phyloP scores from a whole-genome alignment of 2,113 vertebrate species.

The Condylura cristata region DNA sequence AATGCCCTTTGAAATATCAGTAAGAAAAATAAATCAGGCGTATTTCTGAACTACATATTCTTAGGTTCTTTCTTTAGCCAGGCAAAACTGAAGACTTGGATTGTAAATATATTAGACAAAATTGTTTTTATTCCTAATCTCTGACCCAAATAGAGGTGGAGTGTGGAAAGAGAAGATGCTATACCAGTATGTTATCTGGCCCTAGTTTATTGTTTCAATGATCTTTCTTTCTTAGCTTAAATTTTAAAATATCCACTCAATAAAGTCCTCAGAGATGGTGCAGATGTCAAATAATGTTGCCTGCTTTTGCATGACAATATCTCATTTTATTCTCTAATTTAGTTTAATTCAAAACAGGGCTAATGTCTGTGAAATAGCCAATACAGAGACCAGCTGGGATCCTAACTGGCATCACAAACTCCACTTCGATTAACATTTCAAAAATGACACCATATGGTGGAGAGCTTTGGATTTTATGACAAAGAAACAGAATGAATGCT shows the following conservation, averaged over 20 bases:
- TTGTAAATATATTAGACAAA: neutral
- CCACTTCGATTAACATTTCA: conserved; percentile 73
- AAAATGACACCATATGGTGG: conserved; percentile 77
- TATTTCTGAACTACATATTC: neutral
- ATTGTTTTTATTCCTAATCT: neutral
- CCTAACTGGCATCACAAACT: conserved; percentile 58
- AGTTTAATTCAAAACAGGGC: conserved; percentile 77
- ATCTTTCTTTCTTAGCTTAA: conserved; percentile 55
- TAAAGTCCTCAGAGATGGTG: conserved; percentile 60
- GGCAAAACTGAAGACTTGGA: neutral
- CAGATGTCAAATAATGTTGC: conserved; percentile 78
- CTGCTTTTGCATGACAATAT: conserved; percentile 81
- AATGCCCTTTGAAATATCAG: neutral
- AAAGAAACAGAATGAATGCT: conserved; percentile 46
- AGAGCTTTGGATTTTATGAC: conserved; percentile 66
- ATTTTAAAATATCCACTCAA: conserved; percentile 60
- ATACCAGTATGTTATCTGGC: neutral
- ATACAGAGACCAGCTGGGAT: conserved; percentile 76
- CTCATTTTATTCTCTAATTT: conserved; percentile 80
- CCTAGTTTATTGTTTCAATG: conserved; percentile 31
- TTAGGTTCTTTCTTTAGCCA: neutral
- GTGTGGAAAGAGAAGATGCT: neutral
- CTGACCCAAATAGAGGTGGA: neutral
- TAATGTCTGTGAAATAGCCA: conserved; percentile 82
- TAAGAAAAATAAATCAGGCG: neutral